Conservation (phyloP, 2,113 vertebrate genomes). For the Paedocypris sp. region DNA sequence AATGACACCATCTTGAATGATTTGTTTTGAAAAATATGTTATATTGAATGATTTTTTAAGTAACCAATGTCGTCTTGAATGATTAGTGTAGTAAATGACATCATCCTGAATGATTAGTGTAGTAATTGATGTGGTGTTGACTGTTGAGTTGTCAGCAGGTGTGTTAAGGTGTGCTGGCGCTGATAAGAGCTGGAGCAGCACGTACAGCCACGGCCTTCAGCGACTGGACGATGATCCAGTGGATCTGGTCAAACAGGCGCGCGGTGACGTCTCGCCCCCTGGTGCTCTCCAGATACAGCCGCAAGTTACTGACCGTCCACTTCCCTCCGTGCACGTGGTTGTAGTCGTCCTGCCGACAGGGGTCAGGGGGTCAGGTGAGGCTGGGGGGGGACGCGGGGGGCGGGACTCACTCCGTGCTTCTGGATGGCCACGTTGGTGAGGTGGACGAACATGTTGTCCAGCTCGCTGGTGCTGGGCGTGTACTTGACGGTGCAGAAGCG, state of each 20-base stretch:
- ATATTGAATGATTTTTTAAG: too few species aligned
- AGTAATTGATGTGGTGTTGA: too few species aligned
- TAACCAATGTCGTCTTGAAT: too few species aligned
- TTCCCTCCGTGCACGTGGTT: conserved; percentile 96
- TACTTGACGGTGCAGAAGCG: conserved; percentile 97
- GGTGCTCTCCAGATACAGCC: conserved; percentile 93
- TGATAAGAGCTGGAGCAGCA: conserved; percentile 24
- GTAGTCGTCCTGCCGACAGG: conserved; percentile 88
- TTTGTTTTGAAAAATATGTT: too few species aligned
- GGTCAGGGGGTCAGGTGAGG: too few species aligned
- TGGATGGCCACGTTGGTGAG: conserved; percentile 98
- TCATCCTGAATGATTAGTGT: too few species aligned
- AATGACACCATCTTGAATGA: too few species aligned
- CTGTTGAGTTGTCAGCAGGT: too few species aligned
- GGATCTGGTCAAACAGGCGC: conserved; percentile 90
- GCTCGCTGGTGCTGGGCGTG: conserved; percentile 87
- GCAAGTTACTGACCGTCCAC: conserved; percentile 91
- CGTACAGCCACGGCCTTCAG: conserved; percentile 92
- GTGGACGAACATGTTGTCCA: conserved; percentile 98
- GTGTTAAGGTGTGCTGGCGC: too few species aligned
- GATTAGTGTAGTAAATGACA: too few species aligned
- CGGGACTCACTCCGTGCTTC: conserved; percentile 79
- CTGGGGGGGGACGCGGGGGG: too few species aligned
- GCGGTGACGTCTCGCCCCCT: conserved; percentile 84
- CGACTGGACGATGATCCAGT: conserved; percentile 96